Conservation (phyloP, 2,888 invertebrate genomes). For the Piscicola geometra region DNA sequence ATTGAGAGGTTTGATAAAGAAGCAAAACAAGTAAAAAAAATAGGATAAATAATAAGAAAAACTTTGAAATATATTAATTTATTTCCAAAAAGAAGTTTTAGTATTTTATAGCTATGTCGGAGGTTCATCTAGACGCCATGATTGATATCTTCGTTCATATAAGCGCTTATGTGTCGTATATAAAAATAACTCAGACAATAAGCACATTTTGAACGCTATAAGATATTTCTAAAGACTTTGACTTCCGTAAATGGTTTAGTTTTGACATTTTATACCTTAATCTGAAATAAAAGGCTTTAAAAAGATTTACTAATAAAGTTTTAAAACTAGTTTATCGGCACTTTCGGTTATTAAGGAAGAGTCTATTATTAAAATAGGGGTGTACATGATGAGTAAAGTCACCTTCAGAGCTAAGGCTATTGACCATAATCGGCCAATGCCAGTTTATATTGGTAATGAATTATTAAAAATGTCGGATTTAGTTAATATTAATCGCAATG, state of each 20-base stretch:
- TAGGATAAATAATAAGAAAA: not conserved
- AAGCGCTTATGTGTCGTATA: too few species aligned
- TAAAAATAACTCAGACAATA: not conserved
- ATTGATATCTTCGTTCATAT: not conserved
- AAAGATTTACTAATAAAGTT: constrained; percentile 2
- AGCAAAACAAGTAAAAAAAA: not conserved
- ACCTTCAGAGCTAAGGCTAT: constrained; percentile 95
- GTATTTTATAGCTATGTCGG: not conserved
- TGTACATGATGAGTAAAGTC: constrained; percentile 45
- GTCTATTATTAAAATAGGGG: constrained; percentile 37
- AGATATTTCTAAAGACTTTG: not conserved
- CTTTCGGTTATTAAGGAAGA: constrained; percentile 27
- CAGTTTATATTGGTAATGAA: constrained; percentile 94
- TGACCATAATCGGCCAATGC: constrained; percentile 98
- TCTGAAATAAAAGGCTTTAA: not conserved
- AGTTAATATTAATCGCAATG: constrained; percentile 96
- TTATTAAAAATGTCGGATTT: constrained; percentile 96
- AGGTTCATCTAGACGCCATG: not conserved
- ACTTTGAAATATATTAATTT: not conserved
- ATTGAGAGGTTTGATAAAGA: too few species aligned
- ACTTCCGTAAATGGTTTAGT: not conserved
- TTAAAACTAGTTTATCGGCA: constrained; percentile 18
- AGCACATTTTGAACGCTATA: not conserved
- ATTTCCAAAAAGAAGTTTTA: not conserved
- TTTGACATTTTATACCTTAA: not conserved